These are phyloP conservation scores for Muricea muricata DNA, from an alignment of 92 coral and sea anemone genomes.

Conservation along the genomic window DNA sequence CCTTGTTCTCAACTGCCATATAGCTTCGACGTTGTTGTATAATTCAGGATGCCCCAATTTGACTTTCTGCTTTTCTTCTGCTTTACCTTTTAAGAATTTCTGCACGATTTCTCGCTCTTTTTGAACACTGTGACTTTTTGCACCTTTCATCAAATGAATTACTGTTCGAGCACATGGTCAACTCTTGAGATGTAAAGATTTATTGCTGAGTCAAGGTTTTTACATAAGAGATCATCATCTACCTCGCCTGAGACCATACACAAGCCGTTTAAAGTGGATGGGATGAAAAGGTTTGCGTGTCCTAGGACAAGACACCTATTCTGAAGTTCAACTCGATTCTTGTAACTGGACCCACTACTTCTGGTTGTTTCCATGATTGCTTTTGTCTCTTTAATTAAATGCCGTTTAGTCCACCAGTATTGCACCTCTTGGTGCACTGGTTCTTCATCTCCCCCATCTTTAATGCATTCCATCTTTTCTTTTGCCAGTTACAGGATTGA, in stretches of 20 bases:
- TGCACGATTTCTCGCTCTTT: conserved; percentile 48
- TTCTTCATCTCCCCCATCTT: conserved; percentile 67
- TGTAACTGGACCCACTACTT: conserved; percentile 67
- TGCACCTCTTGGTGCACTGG: conserved; percentile 72
- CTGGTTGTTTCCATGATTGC: conserved; percentile 63
- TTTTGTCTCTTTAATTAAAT: conserved; percentile 51
- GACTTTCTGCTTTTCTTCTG: conserved; percentile 39
- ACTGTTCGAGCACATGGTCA: conserved; percentile 72
- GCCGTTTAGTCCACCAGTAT: conserved; percentile 75
- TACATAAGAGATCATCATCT: conserved; percentile 43
- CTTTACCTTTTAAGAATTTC: conserved; percentile 60
- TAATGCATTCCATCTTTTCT: conserved; percentile 65
- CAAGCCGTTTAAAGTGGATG: conserved; percentile 62
- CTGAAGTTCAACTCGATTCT: conserved; percentile 66
- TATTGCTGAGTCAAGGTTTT: conserved; percentile 68
- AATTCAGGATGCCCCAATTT: conserved; percentile 52
- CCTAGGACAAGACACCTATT: conserved; percentile 72
- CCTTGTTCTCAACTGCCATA: conserved; percentile 46
- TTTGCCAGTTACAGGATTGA: conserved; percentile 49
- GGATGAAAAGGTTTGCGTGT: conserved; percentile 71
- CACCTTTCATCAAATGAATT: conserved; percentile 70
- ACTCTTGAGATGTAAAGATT: conserved; percentile 73
- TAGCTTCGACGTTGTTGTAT: conserved; percentile 13
- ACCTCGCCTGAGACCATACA: conserved; percentile 51
- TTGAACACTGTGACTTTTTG: conserved; percentile 38